These are phyloP conservation scores for Elymnias hypermnestra DNA, from an alignment of 1,140 invertebrate genomes.

Conservation along the genomic window DNA sequence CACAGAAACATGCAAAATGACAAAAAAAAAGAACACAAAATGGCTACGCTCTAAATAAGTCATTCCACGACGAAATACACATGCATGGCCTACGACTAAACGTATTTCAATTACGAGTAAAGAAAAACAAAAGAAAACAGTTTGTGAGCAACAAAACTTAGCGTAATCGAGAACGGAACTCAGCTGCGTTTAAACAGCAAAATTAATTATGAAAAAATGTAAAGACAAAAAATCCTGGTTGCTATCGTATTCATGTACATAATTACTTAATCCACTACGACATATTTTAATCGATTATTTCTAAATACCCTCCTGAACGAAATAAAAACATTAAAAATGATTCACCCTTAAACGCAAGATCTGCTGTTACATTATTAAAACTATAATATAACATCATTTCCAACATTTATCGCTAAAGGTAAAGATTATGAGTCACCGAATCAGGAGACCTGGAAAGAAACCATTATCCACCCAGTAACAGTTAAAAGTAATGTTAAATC, in stretches of 20 bases:
- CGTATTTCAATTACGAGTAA: constrained; percentile 12
- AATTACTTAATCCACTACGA: constrained; percentile 16
- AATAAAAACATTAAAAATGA: constrained; percentile 8
- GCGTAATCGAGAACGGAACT: constrained; percentile 18
- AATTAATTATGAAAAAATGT: constrained; percentile 30
- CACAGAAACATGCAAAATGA: constrained; percentile 56
- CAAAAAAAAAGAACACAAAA: constrained; percentile 43
- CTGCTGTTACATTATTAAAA: constrained; percentile 14
- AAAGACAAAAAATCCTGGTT: constrained; percentile 59
- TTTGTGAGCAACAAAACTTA: constrained; percentile 20
- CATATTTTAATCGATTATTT: constrained; percentile 6
- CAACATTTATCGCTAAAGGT: constrained; percentile 3
- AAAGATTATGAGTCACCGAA: constrained; percentile 8
- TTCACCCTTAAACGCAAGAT: constrained; percentile 8
- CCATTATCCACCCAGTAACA: constrained; percentile 2
- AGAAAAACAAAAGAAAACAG: background rate
- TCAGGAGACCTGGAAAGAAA: constrained; percentile 28
- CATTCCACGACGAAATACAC: constrained; percentile 22
- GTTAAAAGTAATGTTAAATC: background rate
- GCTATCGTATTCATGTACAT: constrained; percentile 25
- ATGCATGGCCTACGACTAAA: constrained; percentile 22
- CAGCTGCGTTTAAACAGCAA: constrained; percentile 48
- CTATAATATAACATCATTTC: constrained; percentile 22
- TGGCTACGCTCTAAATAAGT: constrained; percentile 21
- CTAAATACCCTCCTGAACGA: constrained; percentile 10